Conservation (phyloP, 2,797 vertebrate species). For the Acrossocheilus fasciatus region DNA sequence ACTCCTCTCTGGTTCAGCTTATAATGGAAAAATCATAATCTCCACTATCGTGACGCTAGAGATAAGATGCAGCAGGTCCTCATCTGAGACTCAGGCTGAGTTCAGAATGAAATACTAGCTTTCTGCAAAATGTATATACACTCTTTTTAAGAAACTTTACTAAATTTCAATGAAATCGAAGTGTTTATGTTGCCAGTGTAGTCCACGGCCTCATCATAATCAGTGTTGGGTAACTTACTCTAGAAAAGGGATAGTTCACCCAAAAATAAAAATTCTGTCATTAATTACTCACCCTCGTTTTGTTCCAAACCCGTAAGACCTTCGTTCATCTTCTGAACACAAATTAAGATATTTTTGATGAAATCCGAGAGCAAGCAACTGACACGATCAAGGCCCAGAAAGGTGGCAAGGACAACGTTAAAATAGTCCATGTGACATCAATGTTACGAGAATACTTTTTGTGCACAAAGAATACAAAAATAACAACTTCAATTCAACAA, state of each 20-base stretch:
- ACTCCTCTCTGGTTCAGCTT: background rate
- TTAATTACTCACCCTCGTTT: too few species aligned
- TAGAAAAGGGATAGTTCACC: background rate
- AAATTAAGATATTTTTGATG: background rate
- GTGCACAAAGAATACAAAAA: too few species aligned
- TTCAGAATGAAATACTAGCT: conserved; percentile 7
- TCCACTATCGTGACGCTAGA: conserved; percentile 2
- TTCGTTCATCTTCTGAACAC: background rate
- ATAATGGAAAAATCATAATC: conserved; percentile 25
- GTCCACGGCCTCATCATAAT: background rate
- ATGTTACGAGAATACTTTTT: too few species aligned
- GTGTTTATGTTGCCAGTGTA: background rate
- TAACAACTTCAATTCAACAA: too few species aligned
- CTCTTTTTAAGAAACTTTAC: background rate
- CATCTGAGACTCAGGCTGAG: background rate
- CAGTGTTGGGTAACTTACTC: background rate
- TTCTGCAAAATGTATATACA: background rate
- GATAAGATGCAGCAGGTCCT: background rate
- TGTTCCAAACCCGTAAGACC: too few species aligned
- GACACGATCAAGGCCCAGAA: background rate
- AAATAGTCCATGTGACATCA: background rate
- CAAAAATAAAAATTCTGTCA: background rate
- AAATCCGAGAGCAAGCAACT: background rate
- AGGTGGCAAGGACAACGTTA: too few species aligned
- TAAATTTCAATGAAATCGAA: background rate